phyloP scores from a whole-genome alignment of 2,113 vertebrate genomes.

The Brachionichthys hirsutus region DNA sequence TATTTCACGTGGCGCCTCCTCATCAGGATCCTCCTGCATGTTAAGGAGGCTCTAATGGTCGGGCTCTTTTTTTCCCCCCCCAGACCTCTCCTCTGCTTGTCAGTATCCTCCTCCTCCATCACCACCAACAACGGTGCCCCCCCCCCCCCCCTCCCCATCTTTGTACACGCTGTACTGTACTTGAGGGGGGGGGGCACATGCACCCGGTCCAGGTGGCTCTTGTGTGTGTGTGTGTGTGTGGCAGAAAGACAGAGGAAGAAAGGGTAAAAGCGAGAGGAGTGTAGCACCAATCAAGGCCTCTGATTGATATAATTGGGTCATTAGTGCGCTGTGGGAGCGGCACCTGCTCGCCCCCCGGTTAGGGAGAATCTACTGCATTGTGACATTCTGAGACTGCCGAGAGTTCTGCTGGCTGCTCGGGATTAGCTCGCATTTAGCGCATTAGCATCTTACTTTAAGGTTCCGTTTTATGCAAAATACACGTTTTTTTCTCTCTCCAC shows the following conservation, averaged over 20 bases:
- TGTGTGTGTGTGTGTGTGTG: slow-evolving; percentile 37
- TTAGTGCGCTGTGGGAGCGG: slow-evolving; percentile 77
- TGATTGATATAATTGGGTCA: slow-evolving; percentile 82
- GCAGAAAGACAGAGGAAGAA: slow-evolving; percentile 21
- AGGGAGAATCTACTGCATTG: slow-evolving; percentile 70
- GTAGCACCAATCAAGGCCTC: slow-evolving; percentile 74
- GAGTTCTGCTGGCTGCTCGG: slow-evolving; percentile 61
- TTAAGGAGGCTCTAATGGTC: slow-evolving; percentile 23
- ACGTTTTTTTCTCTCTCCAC: too few species aligned
- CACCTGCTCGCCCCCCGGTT: slow-evolving; percentile 75
- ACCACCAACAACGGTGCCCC: slow-evolving; percentile 10
- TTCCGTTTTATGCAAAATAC: slow-evolving; percentile 35
- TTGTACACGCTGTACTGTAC: slow-evolving; percentile 60
- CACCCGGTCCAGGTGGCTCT: slow-evolving; percentile 69
- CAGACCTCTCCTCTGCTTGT: slow-evolving; percentile 34
- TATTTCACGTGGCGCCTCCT: slow-evolving; percentile 16
- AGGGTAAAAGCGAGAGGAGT: slow-evolving; percentile 47
- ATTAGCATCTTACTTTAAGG: slow-evolving; percentile 62
- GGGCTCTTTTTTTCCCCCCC: slow-evolving; percentile 39
- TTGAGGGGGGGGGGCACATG: slow-evolving; percentile 38
- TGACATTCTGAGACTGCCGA: slow-evolving; percentile 70
- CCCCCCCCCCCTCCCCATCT: slow-evolving; percentile 35
- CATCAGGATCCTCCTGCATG: not conserved
- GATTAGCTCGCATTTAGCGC: slow-evolving; percentile 67
- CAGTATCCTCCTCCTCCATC: slow-evolving; percentile 45